Base-by-base conservation (phyloP, 2,113 vertebrate species). In the Entelurus aequoreus region DNA sequence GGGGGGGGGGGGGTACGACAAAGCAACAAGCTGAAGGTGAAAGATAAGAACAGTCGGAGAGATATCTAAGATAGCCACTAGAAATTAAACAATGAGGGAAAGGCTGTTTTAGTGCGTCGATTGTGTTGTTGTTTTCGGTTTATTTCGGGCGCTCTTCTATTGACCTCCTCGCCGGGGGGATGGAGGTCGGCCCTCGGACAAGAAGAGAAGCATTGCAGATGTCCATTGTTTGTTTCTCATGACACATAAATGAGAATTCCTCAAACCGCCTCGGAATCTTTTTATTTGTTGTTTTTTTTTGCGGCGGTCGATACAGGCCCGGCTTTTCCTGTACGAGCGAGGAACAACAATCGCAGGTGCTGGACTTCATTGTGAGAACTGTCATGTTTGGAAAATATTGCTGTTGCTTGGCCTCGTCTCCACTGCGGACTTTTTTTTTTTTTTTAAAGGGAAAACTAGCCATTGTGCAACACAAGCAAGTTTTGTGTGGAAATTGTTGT, bases 21-120 rank as follows among this genome's bases (percentile, higher is more conserved):
- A 94, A 93, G 90, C 93, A 86, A 82, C 87, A 89, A 88, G 90
- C 92, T 94, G 94, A 96, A 96, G 94, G 95, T 96, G 95, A 94
- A 92, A 93, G 94, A 96, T 93, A 94, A 96, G 93, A 92, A 87
- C 86, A 63, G 86, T 79, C 72, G 63, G 51, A 79, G 86, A 92
- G 94, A 91, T 94, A 89, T 93, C 86, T 90, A 88, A 90, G 92
- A 92, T 86, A 91, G 88, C 88, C 88, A 84, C 65, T 72, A 88
- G 84, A 92, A 93, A 92, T 94, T 93, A 93, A 94, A 93, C 91
- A 93, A 93, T 87, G 84, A 89, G 83, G 86, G 86, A 85, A 80
- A 74, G 70, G 87, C 87, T 86, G 79, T 68, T 44, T 10, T 44
- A 50, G 63, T 72, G 86, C 76, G 92, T 90, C 93, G 90, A 92